A percentile compares a stretch with the other conserved stretches of the same genome.
These are phyloP conservation scores for Drosophila tristis DNA, from an alignment of 1,140 invertebrate species.

Conservation along the genomic window DNA sequence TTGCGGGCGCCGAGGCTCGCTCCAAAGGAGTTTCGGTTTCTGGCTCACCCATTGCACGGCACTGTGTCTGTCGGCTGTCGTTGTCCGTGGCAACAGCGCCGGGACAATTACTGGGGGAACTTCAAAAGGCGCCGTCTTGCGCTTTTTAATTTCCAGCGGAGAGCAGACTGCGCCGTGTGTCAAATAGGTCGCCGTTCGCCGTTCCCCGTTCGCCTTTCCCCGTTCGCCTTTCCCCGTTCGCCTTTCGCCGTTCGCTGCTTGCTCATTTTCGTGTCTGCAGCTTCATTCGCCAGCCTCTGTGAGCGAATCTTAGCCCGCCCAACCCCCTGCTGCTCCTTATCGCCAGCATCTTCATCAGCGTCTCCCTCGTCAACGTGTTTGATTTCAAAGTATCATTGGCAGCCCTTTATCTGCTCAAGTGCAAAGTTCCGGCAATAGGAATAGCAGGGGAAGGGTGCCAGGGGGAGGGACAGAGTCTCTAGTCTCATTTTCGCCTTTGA, in stretches of 20 bases:
- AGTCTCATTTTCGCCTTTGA: constrained; percentile 42
- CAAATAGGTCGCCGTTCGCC: constrained; percentile 70
- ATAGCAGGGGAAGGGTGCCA: too few relatives aligned
- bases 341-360: constrained; percentile 32
- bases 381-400: constrained; percentile 81
- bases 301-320: too few relatives aligned
- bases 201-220: too few relatives aligned
- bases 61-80: neutral
- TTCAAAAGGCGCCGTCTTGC: constrained; percentile 26
- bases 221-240: too few relatives aligned
- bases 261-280: constrained; percentile 35
- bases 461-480: neutral
- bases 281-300: neutral
- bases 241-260: constrained; percentile 51
- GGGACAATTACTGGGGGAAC: constrained; percentile 46
- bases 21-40: neutral
- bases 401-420: constrained; percentile 56
- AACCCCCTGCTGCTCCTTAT: too few relatives aligned
- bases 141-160: constrained; percentile 64
- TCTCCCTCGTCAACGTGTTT: constrained; percentile 62
- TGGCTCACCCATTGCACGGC: constrained; percentile 13
- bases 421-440: neutral
- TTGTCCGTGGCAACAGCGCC: constrained; percentile 36
- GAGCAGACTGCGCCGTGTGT: constrained; percentile 47
- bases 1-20: too few relatives aligned